Evolutionary conservation across 1,140 invertebrate species (phyloP).

Genomic region (Cyclargus thomasi): DNA sequence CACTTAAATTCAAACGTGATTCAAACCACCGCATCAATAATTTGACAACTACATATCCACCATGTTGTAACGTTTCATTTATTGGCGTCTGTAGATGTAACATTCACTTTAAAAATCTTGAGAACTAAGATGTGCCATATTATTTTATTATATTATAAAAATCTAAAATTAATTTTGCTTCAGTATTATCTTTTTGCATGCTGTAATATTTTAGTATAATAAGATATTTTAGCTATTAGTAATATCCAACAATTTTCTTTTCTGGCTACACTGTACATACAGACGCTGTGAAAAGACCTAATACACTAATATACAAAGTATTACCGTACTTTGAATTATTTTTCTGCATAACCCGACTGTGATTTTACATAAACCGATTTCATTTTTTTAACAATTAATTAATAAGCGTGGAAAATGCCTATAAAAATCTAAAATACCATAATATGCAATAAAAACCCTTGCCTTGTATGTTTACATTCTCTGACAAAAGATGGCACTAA

Average conservation of each 20-base stretch:
- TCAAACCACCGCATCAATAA: conserved; percentile 75
- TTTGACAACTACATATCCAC: conserved; percentile 57
- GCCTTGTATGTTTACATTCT: not conserved
- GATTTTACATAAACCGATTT: not conserved
- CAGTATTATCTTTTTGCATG: not conserved
- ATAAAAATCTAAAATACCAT: not conserved
- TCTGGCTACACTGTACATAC: conserved; percentile 32
- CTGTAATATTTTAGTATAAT: not conserved
- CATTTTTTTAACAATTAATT: not conserved
- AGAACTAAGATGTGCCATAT: not conserved
- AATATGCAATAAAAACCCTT: not conserved
- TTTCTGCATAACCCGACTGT: not conserved
- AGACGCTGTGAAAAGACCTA: conserved; percentile 34
- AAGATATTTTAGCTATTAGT: not conserved
- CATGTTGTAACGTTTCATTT: conserved; percentile 42
- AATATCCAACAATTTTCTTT: not conserved
- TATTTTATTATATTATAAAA: not conserved
- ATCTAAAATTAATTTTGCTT: not conserved
- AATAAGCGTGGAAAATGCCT: not conserved
- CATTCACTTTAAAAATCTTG: conserved; percentile 48
- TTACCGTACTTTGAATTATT: not conserved
- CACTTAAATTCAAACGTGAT: conserved; percentile 73
- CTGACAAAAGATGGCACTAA: not conserved
- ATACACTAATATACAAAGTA: not conserved
- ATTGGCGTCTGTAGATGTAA: conserved; percentile 55